Evolutionary conservation across 2,888 invertebrate genomes (phyloP), one percentile per base, ranked within the genome.

Genomic region (Heliconius erato): DNA sequence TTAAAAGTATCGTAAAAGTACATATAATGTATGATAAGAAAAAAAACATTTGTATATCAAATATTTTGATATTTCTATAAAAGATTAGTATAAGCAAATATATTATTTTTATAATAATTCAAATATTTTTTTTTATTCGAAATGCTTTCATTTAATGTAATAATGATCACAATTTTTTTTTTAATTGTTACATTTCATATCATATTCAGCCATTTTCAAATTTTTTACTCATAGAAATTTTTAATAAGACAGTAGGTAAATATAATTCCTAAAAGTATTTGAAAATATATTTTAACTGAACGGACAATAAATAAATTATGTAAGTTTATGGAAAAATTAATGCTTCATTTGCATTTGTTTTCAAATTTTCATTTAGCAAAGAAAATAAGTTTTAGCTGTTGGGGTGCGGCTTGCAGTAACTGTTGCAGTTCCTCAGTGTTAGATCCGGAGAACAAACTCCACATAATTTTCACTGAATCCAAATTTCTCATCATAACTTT

Each of bases 401-500:
- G 23, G 6, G 88, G 89, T 1, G 85, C 67, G 6, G 59, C 67
- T 6, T 82, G 76, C 5, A 91, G 77, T n/a, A 87, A 26, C 0
- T 26, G 68, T 14, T 84, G 82, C 19, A 92, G 81, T 0, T 91
- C 89, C 0, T 59, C 49, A 14, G 81, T 65, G 0, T 87, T 81
- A 0, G 89, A 49, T 0, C 85, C 87, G 0, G 90, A 86, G 76
- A 92, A 93, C 59, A 83, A 71, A 1, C 67, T 49, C 92, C 92
- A 93, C 3, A 91, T 80, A 3, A 82, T 80, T 32, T 86, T 84
- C 0, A 90, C 88, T 0, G 67, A 76, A 0, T 83, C 44, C 28
- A 86, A 82, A 77, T 91, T 89, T 2, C 80, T 80, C 80, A 88
- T 88, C 16, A 93, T 72, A 49, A 88, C 81, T 7, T 84, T 83